phyloP scores from a whole-genome alignment of 2,888 invertebrate genomes.

The Pristionchus mayeri region DNA sequence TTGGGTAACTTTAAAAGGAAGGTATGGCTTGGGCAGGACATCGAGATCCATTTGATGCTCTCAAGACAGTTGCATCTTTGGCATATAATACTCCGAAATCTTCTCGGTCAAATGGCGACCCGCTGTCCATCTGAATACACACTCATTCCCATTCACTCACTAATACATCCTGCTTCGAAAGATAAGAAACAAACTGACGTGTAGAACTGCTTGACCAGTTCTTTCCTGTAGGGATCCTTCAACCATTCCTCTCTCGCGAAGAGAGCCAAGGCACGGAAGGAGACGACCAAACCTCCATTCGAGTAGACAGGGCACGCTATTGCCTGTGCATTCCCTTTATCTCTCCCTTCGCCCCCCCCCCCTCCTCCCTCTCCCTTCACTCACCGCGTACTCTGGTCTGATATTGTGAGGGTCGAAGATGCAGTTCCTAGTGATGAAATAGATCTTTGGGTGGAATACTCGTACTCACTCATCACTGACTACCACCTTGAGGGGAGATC shows the following conservation, averaged over 20 bases:
- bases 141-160: too few species aligned
- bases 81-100: background rate
- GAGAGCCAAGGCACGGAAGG: constrained; percentile 4
- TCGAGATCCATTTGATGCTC: too few species aligned
- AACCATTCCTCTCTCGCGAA: background rate
- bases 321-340: background rate
- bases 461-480: background rate
- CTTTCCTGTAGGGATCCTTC: background rate
- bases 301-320: background rate
- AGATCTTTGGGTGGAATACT: too few species aligned
- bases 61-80: background rate
- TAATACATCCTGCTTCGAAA: too few species aligned
- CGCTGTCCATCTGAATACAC: background rate
- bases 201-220: background rate
- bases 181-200: background rate
- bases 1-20: too few species aligned
- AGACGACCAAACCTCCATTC: background rate
- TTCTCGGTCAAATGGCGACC: background rate
- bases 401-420: background rate
- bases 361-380: background rate
- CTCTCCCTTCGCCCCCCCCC: background rate
- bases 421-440: too few species aligned
- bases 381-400: background rate
- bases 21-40: too few species aligned
- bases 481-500: background rate